These are phyloP conservation scores for Hucho hucho DNA, from an alignment of 2,113 vertebrate genomes.

Conservation along the genomic window DNA sequence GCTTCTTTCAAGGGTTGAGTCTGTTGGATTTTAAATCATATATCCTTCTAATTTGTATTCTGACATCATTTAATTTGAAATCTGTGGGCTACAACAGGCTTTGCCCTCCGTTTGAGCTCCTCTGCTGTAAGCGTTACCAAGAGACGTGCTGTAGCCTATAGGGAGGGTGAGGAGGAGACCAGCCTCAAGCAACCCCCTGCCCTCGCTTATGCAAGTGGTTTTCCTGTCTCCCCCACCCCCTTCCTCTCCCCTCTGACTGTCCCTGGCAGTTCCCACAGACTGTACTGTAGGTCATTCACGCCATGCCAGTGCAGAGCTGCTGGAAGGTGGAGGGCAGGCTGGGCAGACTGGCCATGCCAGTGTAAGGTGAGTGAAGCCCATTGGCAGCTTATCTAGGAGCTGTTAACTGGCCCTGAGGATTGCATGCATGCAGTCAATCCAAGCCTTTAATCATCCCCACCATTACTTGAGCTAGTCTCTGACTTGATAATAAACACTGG, in stretches of 20 bases:
- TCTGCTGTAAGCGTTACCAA: conserved; percentile 16
- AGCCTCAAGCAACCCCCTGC: conserved; percentile 26
- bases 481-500: neutral
- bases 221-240: conserved; percentile 33
- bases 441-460: conserved; percentile 20
- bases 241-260: conserved; percentile 26
- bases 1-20: neutral
- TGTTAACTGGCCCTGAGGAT: conserved; percentile 16
- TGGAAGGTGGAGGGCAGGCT: conserved; percentile 35
- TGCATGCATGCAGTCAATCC: conserved; percentile 16
- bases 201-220: conserved; percentile 46
- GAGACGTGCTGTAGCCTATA: conserved; percentile 8
- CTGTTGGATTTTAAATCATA: neutral
- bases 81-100: neutral
- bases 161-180: conserved; percentile 8
- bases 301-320: conserved; percentile 63
- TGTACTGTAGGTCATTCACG: conserved; percentile 73
- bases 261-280: conserved; percentile 53
- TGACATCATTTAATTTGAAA: neutral
- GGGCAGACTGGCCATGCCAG: conserved; percentile 27
- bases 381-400: conserved; percentile 7
- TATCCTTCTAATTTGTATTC: neutral
- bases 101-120: neutral
- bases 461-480: neutral
- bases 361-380: conserved; percentile 51